Evolutionary conservation across 2,113 vertebrate species (phyloP), one percentile per base, ranked within the genome.

Genomic region (Scytalopus superciliaris): DNA sequence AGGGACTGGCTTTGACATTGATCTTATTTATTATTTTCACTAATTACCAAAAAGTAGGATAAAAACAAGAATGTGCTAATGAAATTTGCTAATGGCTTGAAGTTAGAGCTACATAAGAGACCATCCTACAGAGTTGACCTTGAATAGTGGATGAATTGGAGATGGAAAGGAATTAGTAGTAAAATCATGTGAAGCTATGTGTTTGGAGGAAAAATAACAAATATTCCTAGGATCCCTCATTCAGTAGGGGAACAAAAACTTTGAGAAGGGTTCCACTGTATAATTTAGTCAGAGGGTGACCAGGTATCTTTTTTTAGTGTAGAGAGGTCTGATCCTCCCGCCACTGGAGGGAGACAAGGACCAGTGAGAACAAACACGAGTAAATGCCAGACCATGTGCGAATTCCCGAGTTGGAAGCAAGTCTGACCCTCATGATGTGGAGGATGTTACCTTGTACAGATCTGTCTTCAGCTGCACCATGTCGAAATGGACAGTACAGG

Each of bases 261-360:
- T 24, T 59, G 60, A 93, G 60, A 27, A 67, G 83, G 16, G 14
- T 6, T 57, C 24, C 44, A 11, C 9, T 77, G 10, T 63, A 4
- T 7, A 6, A 12, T 57, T 57, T 31, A 74, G 42, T 83, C 25
- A 45, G 57, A 39, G 23, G 9, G 7, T 77, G 56, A 12, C 13
- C 42, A 17, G n/a, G 12, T 9, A 5, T 35, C 39, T 63, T 44
- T 9, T 63, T 59, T 47, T 8, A 60, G 14, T 0, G 1, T 15
- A 28, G 69, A 49, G 42, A 87, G 82, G 52, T 74, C 77, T 84
- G 68, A 83, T 77, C 28, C 72, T 90, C 62, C 85, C 0, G 3
- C 92, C 90, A 85, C 85, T 96, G 87, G 92, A 86, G 93, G 96
- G 85, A 92, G 94, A 84, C 96, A 94, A 91, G 82, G 35, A 74